Percentiles rank a stretch among this genome's conserved stretches.
Conservation (phyloP, 2,888 invertebrate species). For the Nasonovia ribisnigri region DNA sequence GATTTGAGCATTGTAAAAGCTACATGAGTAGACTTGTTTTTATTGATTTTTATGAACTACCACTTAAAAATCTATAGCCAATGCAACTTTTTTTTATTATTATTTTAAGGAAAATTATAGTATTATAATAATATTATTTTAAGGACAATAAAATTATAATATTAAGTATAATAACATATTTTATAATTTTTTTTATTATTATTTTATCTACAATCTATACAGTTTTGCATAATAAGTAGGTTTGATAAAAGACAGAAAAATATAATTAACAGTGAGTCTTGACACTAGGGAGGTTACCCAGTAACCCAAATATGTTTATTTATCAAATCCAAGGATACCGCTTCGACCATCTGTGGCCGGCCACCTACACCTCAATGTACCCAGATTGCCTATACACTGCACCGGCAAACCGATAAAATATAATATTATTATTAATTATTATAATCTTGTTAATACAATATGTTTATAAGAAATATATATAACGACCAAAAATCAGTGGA, state of each 20-base stretch:
- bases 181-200: not conserved
- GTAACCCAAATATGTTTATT: not conserved
- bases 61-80: not conserved
- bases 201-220: too few species aligned
- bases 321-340: not conserved
- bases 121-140: too few species aligned
- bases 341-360: not conserved
- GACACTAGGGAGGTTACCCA: too few species aligned
- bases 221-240: too few species aligned
- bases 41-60: not conserved
- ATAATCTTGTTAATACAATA: not conserved
- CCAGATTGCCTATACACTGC: not conserved
- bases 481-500: not conserved
- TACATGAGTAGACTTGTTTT: too few species aligned
- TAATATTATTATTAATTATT: not conserved
- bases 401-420: not conserved
- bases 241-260: too few species aligned
- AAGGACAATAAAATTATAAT: too few species aligned
- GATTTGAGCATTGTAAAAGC: too few species aligned
- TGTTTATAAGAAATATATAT: not conserved
- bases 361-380: not conserved
- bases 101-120: too few species aligned
- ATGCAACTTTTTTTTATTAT: not conserved
- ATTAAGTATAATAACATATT: too few species aligned
- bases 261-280: too few species aligned